Evolutionary conservation across 1,140 invertebrate genomes (phyloP).

Genomic region (Drosophila grimshawi): DNA sequence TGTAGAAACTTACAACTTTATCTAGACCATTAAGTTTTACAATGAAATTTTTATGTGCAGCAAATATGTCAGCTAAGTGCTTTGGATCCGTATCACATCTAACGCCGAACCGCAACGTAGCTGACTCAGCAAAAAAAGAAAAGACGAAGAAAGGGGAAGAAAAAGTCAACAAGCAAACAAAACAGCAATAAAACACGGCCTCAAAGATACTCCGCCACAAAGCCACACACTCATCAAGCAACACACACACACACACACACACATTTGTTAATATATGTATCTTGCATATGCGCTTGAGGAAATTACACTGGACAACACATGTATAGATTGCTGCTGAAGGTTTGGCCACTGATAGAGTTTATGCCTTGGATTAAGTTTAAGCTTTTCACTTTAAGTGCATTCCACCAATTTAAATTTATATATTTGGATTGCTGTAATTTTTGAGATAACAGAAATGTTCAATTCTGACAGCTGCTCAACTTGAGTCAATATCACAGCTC

Average conservation of each 20-base stretch:
- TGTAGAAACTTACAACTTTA: slow-evolving; percentile 59
- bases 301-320: slow-evolving; percentile 37
- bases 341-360: background rate
- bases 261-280: slow-evolving; percentile 27
- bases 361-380: background rate
- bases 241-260: background rate
- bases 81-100: slow-evolving; percentile 56
- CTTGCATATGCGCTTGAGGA: slow-evolving; percentile 31
- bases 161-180: slow-evolving; percentile 49
- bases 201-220: slow-evolving; percentile 56
- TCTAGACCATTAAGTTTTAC: slow-evolving; percentile 80
- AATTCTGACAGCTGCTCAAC: no score
- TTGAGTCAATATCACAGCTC: no score
- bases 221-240: slow-evolving; percentile 9
- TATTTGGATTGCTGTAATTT: no score
- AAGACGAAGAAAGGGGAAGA: slow-evolving; percentile 2
- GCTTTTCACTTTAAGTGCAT: background rate
- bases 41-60: slow-evolving; percentile 61
- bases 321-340: background rate
- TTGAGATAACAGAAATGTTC: no score
- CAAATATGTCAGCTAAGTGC: slow-evolving; percentile 75
- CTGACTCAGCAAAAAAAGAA: slow-evolving; percentile 73
- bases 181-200: slow-evolving; percentile 73
- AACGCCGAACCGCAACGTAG: slow-evolving; percentile 51
- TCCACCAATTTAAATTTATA: background rate